These are phyloP conservation scores for Crocuta crocuta DNA, from an alignment of 2,113 vertebrate species.

Conservation along the genomic window DNA sequence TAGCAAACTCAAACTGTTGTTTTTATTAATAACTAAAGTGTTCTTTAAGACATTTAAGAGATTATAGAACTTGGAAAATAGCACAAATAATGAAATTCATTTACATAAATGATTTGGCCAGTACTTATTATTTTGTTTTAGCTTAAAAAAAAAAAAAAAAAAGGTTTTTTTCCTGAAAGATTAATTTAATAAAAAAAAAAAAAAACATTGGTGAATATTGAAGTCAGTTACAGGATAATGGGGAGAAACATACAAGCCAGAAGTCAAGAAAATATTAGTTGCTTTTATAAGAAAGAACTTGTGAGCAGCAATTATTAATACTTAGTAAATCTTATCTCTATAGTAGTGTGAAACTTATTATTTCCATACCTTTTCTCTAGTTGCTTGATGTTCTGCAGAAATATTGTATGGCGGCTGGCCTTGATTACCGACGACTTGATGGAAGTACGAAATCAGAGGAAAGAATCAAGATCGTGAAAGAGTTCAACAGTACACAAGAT, in stretches of 20 bases:
- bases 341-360: neutral
- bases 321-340: neutral
- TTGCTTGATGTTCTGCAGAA: slow-evolving; percentile 95
- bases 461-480: slow-evolving; percentile 93
- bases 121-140: slow-evolving; percentile 16
- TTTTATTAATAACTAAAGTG: neutral
- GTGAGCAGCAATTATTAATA: neutral
- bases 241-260: neutral
- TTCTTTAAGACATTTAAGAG: slow-evolving; percentile 16
- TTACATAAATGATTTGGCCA: slow-evolving; percentile 37
- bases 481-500: slow-evolving; percentile 93
- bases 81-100: neutral
- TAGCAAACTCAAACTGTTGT: slow-evolving; percentile 3
- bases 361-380: slow-evolving; percentile 78
- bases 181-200: neutral
- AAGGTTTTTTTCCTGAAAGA: neutral
- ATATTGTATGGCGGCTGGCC: slow-evolving; percentile 95
- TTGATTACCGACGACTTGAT: slow-evolving; percentile 95
- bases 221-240: slow-evolving; percentile 5
- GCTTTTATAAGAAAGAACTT: neutral
- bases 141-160: neutral
- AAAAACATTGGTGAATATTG: neutral
- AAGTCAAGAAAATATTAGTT: slow-evolving; percentile 48
- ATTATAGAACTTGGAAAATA: slow-evolving; percentile 50
- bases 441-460: slow-evolving; percentile 96